phyloP scores from a whole-genome alignment of 2,113 vertebrate genomes.

The Rhinopomastus cyanomelas region DNA sequence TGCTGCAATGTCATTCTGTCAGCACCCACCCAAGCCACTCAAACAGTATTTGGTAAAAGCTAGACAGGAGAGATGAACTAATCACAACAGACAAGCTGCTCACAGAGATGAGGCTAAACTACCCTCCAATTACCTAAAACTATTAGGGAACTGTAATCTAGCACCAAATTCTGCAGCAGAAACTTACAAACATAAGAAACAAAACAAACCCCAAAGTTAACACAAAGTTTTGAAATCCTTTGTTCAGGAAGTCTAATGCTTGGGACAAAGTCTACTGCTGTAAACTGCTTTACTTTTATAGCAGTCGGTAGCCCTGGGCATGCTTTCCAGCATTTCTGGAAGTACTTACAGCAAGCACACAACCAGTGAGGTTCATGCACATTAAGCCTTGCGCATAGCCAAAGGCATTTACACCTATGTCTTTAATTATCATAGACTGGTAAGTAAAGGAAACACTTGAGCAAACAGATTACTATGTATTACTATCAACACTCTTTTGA shows the following conservation, averaged over 20 bases:
- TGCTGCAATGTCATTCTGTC: not conserved
- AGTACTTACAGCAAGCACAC: not conserved
- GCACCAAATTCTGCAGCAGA: not conserved
- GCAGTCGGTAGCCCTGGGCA: not conserved
- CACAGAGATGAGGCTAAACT: not conserved
- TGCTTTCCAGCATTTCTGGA: not conserved
- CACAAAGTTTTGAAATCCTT: not conserved
- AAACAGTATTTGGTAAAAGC: not conserved
- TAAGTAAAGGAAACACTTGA: not conserved
- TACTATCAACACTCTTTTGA: not conserved
- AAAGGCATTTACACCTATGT: not conserved
- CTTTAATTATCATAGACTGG: not conserved
- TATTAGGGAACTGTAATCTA: not conserved
- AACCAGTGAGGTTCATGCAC: not conserved
- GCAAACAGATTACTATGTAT: not conserved
- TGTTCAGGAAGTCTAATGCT: not conserved
- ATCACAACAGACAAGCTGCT: not conserved
- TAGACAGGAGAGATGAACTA: not conserved
- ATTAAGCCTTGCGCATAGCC: not conserved
- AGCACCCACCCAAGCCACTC: not conserved
- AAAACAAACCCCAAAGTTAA: not conserved
- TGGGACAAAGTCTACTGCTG: not conserved
- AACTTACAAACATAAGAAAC: not conserved
- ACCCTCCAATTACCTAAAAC: not conserved
- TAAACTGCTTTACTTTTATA: not conserved